Evolutionary conservation across 2,888 invertebrate genomes (phyloP).

Genomic region (Epiperipatus broadwayi): DNA sequence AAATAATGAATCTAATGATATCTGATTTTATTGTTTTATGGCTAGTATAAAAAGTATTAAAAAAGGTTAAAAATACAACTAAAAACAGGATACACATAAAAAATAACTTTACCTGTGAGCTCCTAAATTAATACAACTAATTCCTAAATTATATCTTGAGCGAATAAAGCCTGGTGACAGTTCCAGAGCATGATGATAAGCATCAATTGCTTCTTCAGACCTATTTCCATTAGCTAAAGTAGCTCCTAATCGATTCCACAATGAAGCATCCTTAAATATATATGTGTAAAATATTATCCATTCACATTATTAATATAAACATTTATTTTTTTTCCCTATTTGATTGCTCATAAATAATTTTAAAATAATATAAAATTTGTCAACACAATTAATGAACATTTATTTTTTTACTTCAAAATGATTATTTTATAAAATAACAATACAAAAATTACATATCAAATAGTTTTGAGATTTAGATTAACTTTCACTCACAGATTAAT

Average conservation of each 20-base stretch:
- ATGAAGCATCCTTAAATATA: conserved; percentile 50
- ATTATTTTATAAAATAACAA: too few species aligned
- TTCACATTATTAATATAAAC: too few species aligned
- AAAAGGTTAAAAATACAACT: conserved; percentile 10
- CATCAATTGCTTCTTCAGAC: conserved; percentile 87
- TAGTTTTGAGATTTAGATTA: too few species aligned
- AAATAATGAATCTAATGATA: conserved; percentile 7
- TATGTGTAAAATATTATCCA: conserved; percentile 6
- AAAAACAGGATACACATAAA: conserved; percentile 6
- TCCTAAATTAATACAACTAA: conserved; percentile 86
- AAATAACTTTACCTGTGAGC: conserved; percentile 45
- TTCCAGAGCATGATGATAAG: conserved; percentile 74
- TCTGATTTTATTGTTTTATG: too few species aligned
- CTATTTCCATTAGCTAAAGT: conserved; percentile 85
- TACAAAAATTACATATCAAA: too few species aligned
- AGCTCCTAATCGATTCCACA: conserved; percentile 95
- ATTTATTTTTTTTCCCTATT: too few species aligned
- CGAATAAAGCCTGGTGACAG: conserved; percentile 87
- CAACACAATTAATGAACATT: too few species aligned
- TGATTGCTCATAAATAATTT: too few species aligned
- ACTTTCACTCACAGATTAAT: too few species aligned
- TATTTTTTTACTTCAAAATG: too few species aligned
- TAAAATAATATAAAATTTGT: too few species aligned
- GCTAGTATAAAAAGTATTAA: too few species aligned
- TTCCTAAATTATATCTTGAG: conserved; percentile 90